These are phyloP conservation scores for Varanus salvator DNA, from an alignment of 2,113 vertebrate genomes.

Conservation along the genomic window DNA sequence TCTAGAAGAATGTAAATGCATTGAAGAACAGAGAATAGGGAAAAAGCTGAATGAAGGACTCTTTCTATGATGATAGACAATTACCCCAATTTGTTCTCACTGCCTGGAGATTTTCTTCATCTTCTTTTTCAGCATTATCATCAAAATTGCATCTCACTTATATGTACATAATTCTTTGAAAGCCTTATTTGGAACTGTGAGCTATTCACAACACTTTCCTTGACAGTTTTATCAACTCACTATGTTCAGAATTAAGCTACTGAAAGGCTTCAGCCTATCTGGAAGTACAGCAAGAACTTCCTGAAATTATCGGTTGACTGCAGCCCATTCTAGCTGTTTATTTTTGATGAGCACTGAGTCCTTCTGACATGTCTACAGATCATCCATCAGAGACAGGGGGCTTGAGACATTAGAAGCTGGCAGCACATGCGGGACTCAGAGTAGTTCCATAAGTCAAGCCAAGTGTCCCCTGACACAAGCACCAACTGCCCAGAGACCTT, in stretches of 20 bases:
- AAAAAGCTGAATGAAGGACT: background rate
- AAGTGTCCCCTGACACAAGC: background rate
- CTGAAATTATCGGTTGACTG: too few species aligned
- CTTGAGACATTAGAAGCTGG: conserved; percentile 32
- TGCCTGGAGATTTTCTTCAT: background rate
- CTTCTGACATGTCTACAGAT: conserved; percentile 18
- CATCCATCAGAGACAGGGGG: conserved; percentile 39
- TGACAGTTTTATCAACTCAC: conserved; percentile 16
- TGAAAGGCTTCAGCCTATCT: background rate
- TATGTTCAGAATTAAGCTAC: conserved; percentile 1
- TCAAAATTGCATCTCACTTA: background rate
- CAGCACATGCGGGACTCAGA: background rate
- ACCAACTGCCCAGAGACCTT: background rate
- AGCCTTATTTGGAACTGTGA: background rate
- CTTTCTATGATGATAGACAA: background rate
- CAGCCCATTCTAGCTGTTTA: too few species aligned
- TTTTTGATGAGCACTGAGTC: too few species aligned
- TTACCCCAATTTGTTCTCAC: background rate
- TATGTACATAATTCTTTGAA: background rate
- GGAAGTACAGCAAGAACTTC: background rate
- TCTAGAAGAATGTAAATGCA: background rate
- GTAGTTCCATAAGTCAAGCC: background rate
- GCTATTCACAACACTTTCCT: conserved; percentile 1
- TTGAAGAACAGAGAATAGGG: background rate
- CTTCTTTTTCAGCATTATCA: background rate